phyloP scores from a whole-genome alignment of 2,797 vertebrate species.

The Odontamblyopus rebecca region DNA sequence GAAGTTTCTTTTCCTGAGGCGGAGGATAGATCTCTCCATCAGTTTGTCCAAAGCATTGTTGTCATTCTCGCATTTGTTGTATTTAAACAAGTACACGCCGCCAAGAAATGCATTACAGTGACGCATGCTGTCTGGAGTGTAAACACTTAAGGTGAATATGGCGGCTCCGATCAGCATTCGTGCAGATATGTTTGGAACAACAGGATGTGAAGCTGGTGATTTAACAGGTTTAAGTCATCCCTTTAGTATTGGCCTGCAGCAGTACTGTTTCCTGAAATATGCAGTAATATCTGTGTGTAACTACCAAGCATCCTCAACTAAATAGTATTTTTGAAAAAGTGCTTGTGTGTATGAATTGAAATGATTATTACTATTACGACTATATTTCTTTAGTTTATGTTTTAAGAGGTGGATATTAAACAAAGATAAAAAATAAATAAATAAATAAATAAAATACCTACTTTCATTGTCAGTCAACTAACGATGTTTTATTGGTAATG shows the following conservation, averaged over 20 bases:
- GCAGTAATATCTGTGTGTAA: conserved; percentile 14
- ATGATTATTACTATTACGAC: not conserved
- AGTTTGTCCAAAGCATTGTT: conserved; percentile 37
- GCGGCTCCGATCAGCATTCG: conserved; percentile 26
- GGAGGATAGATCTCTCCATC: conserved; percentile 35
- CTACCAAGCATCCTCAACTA: conserved; percentile 38
- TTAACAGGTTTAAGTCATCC: conserved; percentile 72
- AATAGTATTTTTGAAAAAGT: conserved; percentile 8
- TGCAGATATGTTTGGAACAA: conserved; percentile 60
- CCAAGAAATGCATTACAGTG: conserved; percentile 58
- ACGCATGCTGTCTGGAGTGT: conserved; percentile 46
- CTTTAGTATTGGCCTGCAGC: conserved; percentile 69
- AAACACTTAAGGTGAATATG: conserved; percentile 49
- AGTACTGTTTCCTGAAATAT: conserved; percentile 52
- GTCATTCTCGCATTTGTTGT: conserved; percentile 23
- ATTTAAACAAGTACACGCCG: conserved; percentile 30
- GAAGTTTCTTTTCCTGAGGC: conserved; percentile 19
- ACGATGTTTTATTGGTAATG: not conserved
- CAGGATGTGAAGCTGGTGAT: conserved; percentile 71
- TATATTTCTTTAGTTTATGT: not conserved
- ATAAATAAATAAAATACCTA: not conserved
- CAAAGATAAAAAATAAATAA: no score
- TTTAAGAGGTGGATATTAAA: no score
- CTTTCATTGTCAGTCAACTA: not conserved
- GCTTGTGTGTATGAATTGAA: not conserved